Conservation (phyloP, 2,888 invertebrate genomes). For the Margaritifera margaritifera region DNA sequence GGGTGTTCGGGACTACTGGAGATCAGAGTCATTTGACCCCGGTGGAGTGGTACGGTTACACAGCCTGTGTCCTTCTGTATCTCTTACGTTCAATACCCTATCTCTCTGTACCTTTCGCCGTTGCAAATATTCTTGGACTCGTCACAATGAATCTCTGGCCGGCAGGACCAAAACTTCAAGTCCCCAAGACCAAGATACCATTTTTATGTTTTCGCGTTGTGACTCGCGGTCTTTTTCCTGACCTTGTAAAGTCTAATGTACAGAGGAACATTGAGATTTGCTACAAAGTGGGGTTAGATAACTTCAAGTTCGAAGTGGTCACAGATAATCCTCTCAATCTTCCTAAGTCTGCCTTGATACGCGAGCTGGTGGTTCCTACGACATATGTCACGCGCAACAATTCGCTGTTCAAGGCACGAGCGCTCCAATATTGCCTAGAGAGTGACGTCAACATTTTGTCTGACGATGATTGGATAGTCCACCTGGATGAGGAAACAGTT, state of each 20-base stretch:
- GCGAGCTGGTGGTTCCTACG: conserved; percentile 38
- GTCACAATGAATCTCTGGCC: conserved; percentile 35
- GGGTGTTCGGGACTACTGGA: conserved; percentile 31
- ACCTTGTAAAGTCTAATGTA: conserved; percentile 33
- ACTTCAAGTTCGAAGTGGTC: conserved; percentile 46
- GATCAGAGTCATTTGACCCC: conserved; percentile 32
- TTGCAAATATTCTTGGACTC: conserved; percentile 35
- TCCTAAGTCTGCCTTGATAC: conserved; percentile 25
- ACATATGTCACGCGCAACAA: conserved; percentile 31
- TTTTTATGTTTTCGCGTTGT: conserved; percentile 47
- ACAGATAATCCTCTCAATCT: conserved; percentile 39
- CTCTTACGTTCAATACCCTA: conserved; percentile 27
- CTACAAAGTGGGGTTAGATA: conserved; percentile 38
- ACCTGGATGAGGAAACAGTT: conserved; percentile 43
- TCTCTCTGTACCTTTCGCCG: conserved; percentile 29
- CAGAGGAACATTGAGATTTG: conserved; percentile 39
- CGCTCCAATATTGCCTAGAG: conserved; percentile 41
- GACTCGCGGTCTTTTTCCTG: conserved; percentile 37
- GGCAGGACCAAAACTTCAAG: conserved; percentile 22
- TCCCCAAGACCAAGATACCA: conserved; percentile 31
- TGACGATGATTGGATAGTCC: conserved; percentile 41
- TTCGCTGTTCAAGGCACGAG: conserved; percentile 43
- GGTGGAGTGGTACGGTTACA: conserved; percentile 23
- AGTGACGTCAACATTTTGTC: conserved; percentile 33
- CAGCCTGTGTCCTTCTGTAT: conserved; percentile 19